Evolutionary conservation across 2,797 vertebrate species (phyloP), one percentile per base, ranked within the genome.

Genomic region (Taenioides sp.): DNA sequence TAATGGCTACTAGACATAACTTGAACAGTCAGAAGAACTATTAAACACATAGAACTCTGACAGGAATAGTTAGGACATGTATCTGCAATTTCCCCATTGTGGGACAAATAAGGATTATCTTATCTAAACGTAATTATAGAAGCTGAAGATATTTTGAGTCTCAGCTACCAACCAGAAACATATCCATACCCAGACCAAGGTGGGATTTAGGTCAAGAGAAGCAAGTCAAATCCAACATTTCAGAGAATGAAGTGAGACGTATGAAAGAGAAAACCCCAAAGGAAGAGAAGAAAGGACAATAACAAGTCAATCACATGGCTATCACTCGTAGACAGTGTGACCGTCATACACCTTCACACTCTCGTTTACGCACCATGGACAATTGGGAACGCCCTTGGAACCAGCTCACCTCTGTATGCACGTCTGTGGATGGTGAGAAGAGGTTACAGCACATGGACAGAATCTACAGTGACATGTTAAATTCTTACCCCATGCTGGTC

Each of bases 311-410:
- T 63, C 61, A 43, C 61, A 63, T 63, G 61, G 61, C 61, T 40
- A 63, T 63, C 61, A 43, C 34, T 63, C 61, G 18, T 22, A 63
- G 61, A 63, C 61, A 43, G 61, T 63, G 61, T 63, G 61, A 63
- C 61, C 40, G 61, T 63, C 61, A 62, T 62, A 62, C 60, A 62
- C 60, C 0, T 62, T 34, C 60, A 63, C 61, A 23, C 37, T 63
- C 61, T 3, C 34, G 40, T 43, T 23, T n/a, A 40, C 37, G 31
- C 61, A 63, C 61, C 34, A 7, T 43, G 61, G 34, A 63, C 61
- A 63, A 63, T 63, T 4, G 20, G n/a, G 37, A n/a, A 23, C 37
- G 61, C 61, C 61, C 34, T 63, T 63, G 61, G n/a, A 63, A 40
- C 20, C 6, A 43, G n/a, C 12, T 63, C 20, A 63, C 61, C 61